phyloP scores from a whole-genome alignment of 2,888 invertebrate species.

The Scaptomyza parva region DNA sequence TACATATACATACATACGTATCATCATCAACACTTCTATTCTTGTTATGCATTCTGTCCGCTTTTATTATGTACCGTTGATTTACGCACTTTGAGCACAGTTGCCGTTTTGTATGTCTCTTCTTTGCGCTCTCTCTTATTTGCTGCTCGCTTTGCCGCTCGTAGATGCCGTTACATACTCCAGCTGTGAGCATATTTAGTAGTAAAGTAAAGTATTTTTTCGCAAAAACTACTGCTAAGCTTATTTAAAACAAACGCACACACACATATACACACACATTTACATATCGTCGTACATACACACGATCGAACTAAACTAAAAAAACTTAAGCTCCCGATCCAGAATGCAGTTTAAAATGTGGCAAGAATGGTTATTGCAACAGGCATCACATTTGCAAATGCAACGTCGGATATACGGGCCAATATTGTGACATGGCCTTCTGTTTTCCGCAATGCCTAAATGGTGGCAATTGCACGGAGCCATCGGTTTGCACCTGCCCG shows the following conservation, averaged over 20 bases:
- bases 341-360: conserved; percentile 94
- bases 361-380: conserved; percentile 94
- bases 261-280: conserved; percentile 13
- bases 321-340: conserved; percentile 91
- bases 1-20: not conserved
- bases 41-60: not conserved
- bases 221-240: conserved; percentile 10
- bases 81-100: conserved; percentile 2
- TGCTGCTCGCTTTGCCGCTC: not conserved
- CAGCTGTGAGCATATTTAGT: not conserved
- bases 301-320: conserved; percentile 70
- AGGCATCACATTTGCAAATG: conserved; percentile 94
- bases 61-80: not conserved
- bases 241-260: conserved; percentile 11
- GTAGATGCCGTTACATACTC: conserved; percentile 3
- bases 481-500: conserved; percentile 94
- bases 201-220: not conserved
- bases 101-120: not conserved
- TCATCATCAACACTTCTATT: not conserved
- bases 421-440: conserved; percentile 94
- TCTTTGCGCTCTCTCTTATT: not conserved
- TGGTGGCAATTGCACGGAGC: conserved; percentile 95
- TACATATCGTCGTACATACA: not conserved
- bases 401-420: conserved; percentile 95
- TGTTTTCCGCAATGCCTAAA: conserved; percentile 97